Conservation (phyloP, 2,797 vertebrate species). For the Basileuterus tristriatus region DNA sequence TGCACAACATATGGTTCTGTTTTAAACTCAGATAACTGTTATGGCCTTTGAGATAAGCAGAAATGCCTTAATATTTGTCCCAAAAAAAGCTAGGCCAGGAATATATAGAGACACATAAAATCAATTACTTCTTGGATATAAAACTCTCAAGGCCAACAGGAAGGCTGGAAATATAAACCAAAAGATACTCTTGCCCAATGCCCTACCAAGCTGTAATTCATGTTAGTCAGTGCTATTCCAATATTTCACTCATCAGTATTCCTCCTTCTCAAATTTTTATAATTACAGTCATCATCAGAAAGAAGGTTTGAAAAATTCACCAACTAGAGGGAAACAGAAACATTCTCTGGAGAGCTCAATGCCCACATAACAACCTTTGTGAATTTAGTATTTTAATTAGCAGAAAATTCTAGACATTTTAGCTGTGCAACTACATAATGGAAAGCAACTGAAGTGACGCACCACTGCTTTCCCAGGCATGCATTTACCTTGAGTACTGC, state of each 20-base stretch:
- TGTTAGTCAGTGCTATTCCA: not conserved
- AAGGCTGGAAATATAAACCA: not conserved
- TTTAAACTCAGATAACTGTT: not conserved
- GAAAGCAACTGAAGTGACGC: not conserved
- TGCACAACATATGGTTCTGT: not conserved
- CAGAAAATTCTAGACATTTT: conserved; percentile 29
- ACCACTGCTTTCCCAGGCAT: not conserved
- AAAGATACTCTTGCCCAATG: not conserved
- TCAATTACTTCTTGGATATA: not conserved
- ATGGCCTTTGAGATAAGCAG: not conserved
- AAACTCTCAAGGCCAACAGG: not conserved
- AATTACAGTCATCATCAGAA: conserved; percentile 54
- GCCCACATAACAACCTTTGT: conserved; percentile 37
- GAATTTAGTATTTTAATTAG: conserved; percentile 17
- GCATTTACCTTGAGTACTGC: not conserved
- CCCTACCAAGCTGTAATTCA: not conserved
- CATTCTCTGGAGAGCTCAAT: conserved; percentile 33
- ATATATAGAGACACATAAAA: not conserved
- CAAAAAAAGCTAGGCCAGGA: not conserved
- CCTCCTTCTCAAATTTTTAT: conserved; percentile 62
- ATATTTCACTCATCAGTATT: conserved; percentile 57
- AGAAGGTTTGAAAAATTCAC: conserved; percentile 37
- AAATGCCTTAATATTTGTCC: not conserved
- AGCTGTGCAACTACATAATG: not conserved
- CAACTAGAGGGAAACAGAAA: conserved; percentile 30